These are phyloP conservation scores for Origma solitaria DNA, from an alignment of 2,113 vertebrate species.

Conservation along the genomic window DNA sequence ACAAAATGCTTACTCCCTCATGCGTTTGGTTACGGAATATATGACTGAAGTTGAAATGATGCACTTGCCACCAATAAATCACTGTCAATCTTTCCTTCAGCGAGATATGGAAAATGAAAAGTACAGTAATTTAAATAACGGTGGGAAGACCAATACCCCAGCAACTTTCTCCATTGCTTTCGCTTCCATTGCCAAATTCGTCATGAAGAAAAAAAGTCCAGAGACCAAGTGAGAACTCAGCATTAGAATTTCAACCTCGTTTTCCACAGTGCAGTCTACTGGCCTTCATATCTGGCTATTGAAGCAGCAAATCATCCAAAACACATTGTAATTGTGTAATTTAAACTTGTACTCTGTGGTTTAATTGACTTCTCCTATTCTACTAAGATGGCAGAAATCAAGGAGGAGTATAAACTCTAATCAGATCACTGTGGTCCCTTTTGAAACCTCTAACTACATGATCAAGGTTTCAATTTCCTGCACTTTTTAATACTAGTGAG, in stretches of 20 bases:
- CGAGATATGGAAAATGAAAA: slow-evolving; percentile 64
- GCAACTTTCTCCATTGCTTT: slow-evolving; percentile 54
- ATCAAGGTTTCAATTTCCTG: slow-evolving; percentile 50
- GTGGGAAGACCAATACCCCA: slow-evolving; percentile 59
- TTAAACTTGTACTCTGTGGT: neutral
- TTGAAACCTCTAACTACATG: slow-evolving; percentile 7
- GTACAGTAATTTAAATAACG: slow-evolving; percentile 64
- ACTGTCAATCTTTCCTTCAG: slow-evolving; percentile 68
- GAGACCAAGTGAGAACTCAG: neutral
- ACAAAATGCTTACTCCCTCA: slow-evolving; percentile 39
- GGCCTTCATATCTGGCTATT: neutral
- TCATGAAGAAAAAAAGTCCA: slow-evolving; percentile 59
- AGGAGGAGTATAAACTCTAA: slow-evolving; percentile 14
- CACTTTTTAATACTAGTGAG: neutral
- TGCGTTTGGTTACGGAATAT: slow-evolving; percentile 56
- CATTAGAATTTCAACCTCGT: neutral
- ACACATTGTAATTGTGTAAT: neutral
- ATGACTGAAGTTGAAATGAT: slow-evolving; percentile 57
- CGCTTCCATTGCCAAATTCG: slow-evolving; percentile 21
- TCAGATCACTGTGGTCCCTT: slow-evolving; percentile 26
- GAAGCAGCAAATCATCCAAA: neutral
- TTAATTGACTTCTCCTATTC: slow-evolving; percentile 6
- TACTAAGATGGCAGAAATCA: neutral
- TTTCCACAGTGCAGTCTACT: neutral
- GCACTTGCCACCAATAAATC: slow-evolving; percentile 49